Conservation (phyloP, 2,888 invertebrate genomes). For the Phytoseiulus persimilis region DNA sequence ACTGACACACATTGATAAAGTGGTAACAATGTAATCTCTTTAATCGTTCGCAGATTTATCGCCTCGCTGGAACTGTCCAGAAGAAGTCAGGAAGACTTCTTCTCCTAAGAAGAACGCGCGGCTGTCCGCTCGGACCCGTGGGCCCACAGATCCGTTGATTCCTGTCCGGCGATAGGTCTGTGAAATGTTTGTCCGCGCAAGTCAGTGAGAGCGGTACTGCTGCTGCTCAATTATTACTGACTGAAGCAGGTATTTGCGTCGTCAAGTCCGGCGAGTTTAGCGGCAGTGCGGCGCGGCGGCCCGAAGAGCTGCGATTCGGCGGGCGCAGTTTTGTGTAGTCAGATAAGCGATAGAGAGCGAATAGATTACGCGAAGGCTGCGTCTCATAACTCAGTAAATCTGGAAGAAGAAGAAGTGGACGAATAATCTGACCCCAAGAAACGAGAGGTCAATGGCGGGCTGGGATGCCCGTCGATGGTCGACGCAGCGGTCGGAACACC, state of each 20-base stretch:
- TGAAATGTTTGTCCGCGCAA: background rate
- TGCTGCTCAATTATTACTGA: background rate
- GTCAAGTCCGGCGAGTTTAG: background rate
- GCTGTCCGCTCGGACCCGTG: background rate
- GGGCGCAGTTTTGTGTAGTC: background rate
- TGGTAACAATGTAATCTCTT: background rate
- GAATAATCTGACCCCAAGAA: background rate
- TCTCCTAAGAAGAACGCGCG: background rate
- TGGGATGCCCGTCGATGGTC: background rate
- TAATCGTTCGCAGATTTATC: background rate
- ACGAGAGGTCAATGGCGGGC: background rate
- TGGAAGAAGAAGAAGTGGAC: background rate
- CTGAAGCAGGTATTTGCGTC: background rate
- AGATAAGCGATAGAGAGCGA: conserved; percentile 5
- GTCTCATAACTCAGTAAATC: background rate
- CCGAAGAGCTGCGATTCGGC: background rate
- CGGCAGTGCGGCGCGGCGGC: background rate
- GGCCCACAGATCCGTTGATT: background rate
- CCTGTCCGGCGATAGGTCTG: background rate
- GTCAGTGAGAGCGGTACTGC: background rate
- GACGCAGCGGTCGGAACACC: background rate
- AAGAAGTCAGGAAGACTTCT: background rate
- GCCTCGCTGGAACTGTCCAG: background rate
- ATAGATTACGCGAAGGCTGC: background rate
- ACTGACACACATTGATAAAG: background rate